Conservation (phyloP, 1,140 invertebrate species). For the Polypedilum pembai region DNA sequence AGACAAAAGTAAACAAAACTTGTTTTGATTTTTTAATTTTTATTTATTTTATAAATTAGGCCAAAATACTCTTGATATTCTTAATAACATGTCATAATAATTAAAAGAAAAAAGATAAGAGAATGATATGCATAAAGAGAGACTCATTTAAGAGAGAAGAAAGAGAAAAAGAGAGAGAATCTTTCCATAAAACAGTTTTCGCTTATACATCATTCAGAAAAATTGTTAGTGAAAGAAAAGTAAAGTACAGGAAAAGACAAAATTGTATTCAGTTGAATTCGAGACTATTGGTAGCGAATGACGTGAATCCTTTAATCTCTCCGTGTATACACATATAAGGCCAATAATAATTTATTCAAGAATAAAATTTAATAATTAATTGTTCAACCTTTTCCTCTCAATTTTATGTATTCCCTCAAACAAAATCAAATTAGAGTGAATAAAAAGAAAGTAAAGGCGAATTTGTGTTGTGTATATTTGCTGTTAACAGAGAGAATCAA, state of each 20-base stretch:
- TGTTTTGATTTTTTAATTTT: too few species aligned
- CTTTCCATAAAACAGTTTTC: background rate
- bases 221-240: background rate
- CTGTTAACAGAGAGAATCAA: too few species aligned
- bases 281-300: background rate
- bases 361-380: constrained; percentile 6
- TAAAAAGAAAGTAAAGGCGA: background rate
- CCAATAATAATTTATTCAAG: background rate
- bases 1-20: too few species aligned
- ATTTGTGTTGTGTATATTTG: background rate
- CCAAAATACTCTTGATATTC: too few species aligned
- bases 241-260: too few species aligned
- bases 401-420: background rate
- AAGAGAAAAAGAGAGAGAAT: background rate
- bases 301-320: background rate
- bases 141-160: background rate
- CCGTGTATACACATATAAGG: background rate
- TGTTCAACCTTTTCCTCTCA: background rate
- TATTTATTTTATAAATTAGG: too few species aligned
- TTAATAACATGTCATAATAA: background rate
- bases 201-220: background rate
- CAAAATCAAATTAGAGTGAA: background rate
- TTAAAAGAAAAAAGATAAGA: background rate
- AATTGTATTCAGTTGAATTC: too few species aligned
- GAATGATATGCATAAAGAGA: background rate